Conservation (phyloP, 2,797 vertebrate species). For the Acomys russatus region DNA sequence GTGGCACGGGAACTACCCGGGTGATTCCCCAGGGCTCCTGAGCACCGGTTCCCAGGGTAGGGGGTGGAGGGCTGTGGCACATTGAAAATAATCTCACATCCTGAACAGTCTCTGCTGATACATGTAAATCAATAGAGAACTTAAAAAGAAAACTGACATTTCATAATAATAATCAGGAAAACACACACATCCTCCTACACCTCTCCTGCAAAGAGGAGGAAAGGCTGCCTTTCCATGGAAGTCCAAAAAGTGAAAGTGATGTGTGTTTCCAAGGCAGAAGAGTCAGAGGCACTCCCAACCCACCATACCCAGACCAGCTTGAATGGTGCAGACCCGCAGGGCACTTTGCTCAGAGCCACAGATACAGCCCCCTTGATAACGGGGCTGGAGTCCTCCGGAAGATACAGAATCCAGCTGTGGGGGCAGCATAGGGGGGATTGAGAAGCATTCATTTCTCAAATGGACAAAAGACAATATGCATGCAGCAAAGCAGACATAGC, state of each 20-base stretch:
- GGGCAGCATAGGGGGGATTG: background rate
- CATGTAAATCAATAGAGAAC: background rate
- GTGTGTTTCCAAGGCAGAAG: background rate
- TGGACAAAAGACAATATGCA: background rate
- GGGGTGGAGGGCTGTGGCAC: rapidly evolving
- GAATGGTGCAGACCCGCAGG: background rate
- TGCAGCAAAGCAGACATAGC: background rate
- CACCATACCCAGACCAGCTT: rapidly evolving
- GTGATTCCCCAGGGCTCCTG: background rate
- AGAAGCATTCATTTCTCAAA: background rate
- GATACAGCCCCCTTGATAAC: background rate
- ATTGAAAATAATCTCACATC: background rate
- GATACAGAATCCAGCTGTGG: background rate
- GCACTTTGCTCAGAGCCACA: background rate
- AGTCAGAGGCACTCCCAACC: background rate
- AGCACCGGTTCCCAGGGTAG: background rate
- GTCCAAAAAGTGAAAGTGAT: background rate
- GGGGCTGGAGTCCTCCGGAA: too few relatives aligned
- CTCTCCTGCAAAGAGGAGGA: background rate
- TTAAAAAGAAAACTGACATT: slow-evolving; percentile 37
- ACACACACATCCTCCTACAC: background rate
- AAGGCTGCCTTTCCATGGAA: background rate
- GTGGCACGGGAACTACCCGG: background rate
- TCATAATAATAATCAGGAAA: background rate
- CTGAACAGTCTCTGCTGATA: background rate